phyloP scores from a whole-genome alignment of 2,888 invertebrate species.

The Cantharis flavilabris region DNA sequence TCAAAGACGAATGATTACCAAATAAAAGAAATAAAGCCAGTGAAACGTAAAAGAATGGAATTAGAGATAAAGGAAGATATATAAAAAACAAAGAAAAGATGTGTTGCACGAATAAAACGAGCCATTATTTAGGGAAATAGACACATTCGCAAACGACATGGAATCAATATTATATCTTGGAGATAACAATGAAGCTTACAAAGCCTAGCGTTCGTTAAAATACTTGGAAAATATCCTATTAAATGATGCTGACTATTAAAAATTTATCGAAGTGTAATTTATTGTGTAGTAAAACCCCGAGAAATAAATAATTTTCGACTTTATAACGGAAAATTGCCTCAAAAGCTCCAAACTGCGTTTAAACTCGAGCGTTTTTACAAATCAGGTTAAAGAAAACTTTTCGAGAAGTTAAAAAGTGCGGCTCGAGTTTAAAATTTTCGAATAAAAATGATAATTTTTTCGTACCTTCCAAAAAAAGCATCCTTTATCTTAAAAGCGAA shows the following conservation, averaged over 20 bases:
- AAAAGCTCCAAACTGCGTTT: background rate
- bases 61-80: constrained; percentile 42
- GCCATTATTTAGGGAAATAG: constrained; percentile 47
- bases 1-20: constrained; percentile 44
- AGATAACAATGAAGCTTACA: constrained; percentile 21
- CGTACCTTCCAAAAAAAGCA: background rate
- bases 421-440: background rate
- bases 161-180: constrained; percentile 33
- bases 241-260: background rate
- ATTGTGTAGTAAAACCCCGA: background rate
- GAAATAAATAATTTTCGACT: background rate
- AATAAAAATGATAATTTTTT: background rate
- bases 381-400: background rate
- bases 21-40: constrained; percentile 45
- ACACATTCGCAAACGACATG: constrained; percentile 38
- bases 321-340: background rate
- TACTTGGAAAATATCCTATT: background rate
- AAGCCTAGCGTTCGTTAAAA: background rate
- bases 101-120: constrained; percentile 42
- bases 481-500: background rate
- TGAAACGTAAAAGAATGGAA: constrained; percentile 41
- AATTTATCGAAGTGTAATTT: background rate
- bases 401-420: background rate
- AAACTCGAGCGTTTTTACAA: background rate
- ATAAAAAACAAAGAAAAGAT: constrained; percentile 40